Evolutionary conservation across 2,797 vertebrate species (phyloP).

Genomic region (Okamejei kenojei): DNA sequence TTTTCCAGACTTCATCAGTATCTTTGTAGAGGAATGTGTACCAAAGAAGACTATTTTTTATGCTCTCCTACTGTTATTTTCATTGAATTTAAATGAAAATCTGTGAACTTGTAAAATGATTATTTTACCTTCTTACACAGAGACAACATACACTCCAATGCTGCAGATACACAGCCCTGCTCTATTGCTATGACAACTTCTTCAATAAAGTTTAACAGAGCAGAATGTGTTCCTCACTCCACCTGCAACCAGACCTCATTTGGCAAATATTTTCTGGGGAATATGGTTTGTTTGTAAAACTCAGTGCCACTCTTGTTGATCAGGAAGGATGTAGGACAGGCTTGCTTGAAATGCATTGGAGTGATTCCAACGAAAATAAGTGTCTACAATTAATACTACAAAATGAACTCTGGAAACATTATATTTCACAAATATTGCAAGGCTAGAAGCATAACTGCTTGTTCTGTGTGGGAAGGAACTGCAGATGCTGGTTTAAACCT

Average conservation of each 20-base stretch:
- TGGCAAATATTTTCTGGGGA: background rate
- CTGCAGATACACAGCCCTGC: background rate
- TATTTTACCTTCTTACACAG: background rate
- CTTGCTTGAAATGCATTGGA: background rate
- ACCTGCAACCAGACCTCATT: background rate
- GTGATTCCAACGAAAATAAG: slow-evolving; percentile 17
- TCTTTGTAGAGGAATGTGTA: too few species aligned
- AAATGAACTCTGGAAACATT: background rate
- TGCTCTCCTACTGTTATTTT: background rate
- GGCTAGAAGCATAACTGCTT: background rate
- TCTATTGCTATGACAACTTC: background rate
- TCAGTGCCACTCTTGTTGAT: slow-evolving; percentile 8
- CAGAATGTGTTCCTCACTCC: slow-evolving; percentile 1
- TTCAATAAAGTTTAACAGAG: background rate
- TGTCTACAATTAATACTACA: background rate
- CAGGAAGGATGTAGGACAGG: slow-evolving; percentile 20
- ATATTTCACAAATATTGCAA: background rate
- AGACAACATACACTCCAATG: background rate
- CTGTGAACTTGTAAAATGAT: background rate
- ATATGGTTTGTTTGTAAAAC: slow-evolving; percentile 26
- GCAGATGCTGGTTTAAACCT: too few species aligned
- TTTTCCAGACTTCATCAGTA: too few species aligned
- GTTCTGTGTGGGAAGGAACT: too few species aligned
- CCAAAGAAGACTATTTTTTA: too few species aligned
- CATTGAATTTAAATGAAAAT: background rate